A percentile compares a stretch with the other conserved stretches of the same genome.
Conservation (phyloP, 1,140 invertebrate genomes). For the Achroia grisella region DNA sequence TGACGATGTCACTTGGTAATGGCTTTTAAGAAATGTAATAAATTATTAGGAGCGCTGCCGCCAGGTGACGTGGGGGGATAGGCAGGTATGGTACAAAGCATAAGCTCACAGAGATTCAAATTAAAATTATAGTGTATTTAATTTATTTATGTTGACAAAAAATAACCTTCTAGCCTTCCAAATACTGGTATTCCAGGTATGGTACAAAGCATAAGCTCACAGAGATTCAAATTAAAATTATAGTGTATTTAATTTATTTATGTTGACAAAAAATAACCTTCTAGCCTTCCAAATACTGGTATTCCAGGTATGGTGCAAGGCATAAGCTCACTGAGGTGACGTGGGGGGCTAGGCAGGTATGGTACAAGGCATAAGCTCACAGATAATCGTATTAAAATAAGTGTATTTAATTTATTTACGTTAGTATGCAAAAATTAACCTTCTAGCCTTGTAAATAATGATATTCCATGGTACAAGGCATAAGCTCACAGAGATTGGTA, state of each 20-base stretch:
- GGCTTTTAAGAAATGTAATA: constrained; percentile 72
- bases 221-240: too few relatives aligned
- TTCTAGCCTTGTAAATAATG: too few relatives aligned
- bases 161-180: too few relatives aligned
- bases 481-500: background rate
- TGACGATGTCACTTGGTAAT: constrained; percentile 63
- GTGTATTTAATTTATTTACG: too few relatives aligned
- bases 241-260: too few relatives aligned
- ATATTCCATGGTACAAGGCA: constrained; percentile 1
- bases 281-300: too few relatives aligned
- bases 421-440: too few relatives aligned
- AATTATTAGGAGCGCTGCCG: constrained; percentile 55
- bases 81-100: constrained; percentile 1
- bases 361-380: background rate
- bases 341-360: constrained; percentile 16
- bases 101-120: background rate
- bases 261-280: too few relatives aligned
- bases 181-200: too few relatives aligned
- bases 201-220: background rate
- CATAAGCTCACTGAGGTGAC: constrained; percentile 48
- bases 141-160: too few relatives aligned
- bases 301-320: constrained; percentile 2
- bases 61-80: constrained; percentile 48
- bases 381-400: too few relatives aligned
- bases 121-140: too few relatives aligned